Conservation (phyloP, 2,113 vertebrate species). For the Ia io region DNA sequence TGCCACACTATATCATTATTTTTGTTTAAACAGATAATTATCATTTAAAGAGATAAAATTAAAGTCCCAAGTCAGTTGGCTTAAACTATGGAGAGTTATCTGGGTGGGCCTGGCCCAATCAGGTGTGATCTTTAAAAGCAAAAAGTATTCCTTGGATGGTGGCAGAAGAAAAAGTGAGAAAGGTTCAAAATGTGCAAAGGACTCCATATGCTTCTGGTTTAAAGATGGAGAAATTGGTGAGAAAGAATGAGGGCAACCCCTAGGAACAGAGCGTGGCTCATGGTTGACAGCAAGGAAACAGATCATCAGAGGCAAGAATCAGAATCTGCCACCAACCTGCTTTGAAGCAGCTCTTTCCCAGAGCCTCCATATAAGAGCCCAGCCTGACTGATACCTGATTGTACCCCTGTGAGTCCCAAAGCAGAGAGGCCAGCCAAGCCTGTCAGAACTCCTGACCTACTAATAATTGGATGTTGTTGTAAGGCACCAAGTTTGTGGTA, state of each 20-base stretch:
- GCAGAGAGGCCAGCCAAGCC: neutral
- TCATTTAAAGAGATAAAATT: neutral
- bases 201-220: neutral
- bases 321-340: neutral
- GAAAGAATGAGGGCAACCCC: neutral
- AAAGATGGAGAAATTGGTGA: neutral
- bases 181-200: neutral
- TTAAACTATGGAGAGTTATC: neutral
- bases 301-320: neutral
- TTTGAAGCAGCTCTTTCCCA: neutral
- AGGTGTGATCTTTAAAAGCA: neutral
- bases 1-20: neutral
- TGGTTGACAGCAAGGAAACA: neutral
- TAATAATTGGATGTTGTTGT: neutral
- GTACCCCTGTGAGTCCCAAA: neutral
- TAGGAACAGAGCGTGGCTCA: neutral
- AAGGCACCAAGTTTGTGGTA: neutral
- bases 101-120: neutral
- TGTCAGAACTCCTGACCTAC: neutral
- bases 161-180: neutral
- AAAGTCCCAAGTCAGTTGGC: neutral
- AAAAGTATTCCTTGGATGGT: neutral
- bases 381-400: neutral
- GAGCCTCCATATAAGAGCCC: neutral
- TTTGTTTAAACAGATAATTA: neutral